Base-by-base conservation (phyloP, 2,113 vertebrate genomes). In the Andinoacara biseriatus region DNA sequence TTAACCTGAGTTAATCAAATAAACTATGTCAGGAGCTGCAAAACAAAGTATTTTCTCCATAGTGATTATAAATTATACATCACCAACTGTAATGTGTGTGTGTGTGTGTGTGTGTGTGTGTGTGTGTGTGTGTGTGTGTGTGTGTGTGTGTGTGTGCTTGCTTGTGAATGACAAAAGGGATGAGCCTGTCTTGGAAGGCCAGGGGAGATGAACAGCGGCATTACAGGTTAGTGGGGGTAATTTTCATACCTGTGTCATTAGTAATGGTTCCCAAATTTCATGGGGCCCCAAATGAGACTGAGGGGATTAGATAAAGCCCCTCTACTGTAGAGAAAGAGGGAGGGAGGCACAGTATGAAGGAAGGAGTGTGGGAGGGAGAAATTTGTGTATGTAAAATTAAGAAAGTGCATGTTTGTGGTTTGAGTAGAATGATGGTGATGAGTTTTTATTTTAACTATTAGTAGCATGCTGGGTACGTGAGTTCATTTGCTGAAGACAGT, bases 231-330 rank as follows among this genome's bases (percentile, higher is more conserved):
- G 33, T 29, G 46, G 57, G 77, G 85, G 93, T 89, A 86, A 94
- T 95, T 94, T 94, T 93, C 93, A 95, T 94, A 94, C 94, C 92
- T 94, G 93, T 92, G 67, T 75, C 40, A 75, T 90, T 92, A 78
- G 90, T 93, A 93, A 93, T 91, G 86, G 86, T 81, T 76, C 67
- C 61, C 4, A 60, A 84, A 89, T 92, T 86, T 89, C 57, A 87
- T 5, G 40, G 88, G 90, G 90, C 91, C 92, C 78, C 88, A 86
- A 80, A 91, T 83, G 76, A 89, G 81, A 89, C 75, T 65, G 38
- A 80, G 10, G 40, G 88, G 90, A 93, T 92, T 87, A 92, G 58
- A 89, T 69, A 65, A 78, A 77, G 61, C 76, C 54, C 46, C 29
- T 76, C 56, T 82, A 72, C 58, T 87, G 69, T 33, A 60, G 80